Conservation (phyloP, 2,888 invertebrate species). For the Ditylenchus weischeri region DNA sequence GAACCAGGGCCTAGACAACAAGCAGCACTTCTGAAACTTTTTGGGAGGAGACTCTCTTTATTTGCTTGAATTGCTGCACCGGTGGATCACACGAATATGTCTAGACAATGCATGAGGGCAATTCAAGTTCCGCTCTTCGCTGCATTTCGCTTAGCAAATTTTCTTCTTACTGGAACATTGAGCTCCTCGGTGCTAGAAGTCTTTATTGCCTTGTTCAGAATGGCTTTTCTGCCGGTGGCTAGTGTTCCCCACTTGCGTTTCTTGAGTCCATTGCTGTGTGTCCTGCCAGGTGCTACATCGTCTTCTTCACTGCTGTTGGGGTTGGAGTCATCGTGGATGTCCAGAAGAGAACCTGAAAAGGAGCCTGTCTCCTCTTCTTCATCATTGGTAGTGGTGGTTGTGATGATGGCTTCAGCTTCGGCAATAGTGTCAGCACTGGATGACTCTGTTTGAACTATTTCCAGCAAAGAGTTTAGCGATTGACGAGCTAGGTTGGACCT, state of each 20-base stretch:
- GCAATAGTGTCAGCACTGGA: not conserved
- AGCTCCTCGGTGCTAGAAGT: too few relatives aligned
- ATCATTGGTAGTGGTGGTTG: not conserved
- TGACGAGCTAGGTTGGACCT: constrained; percentile 17
- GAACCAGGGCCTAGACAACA: too few relatives aligned
- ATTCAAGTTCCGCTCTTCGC: too few relatives aligned
- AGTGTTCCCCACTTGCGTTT: not conserved
- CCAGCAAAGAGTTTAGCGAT: constrained; percentile 17
- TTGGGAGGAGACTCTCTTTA: too few relatives aligned
- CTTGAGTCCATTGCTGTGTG: not conserved
- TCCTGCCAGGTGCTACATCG: not conserved
- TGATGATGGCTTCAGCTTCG: not conserved
- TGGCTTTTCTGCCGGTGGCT: too few relatives aligned
- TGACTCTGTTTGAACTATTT: constrained; percentile 9
- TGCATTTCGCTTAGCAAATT: too few relatives aligned
- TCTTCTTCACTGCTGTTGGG: not conserved
- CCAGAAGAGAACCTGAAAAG: not conserved
- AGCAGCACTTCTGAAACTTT: too few relatives aligned
- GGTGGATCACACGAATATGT: too few relatives aligned
- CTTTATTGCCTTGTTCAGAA: too few relatives aligned
- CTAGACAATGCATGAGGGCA: too few relatives aligned
- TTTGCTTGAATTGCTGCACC: too few relatives aligned
- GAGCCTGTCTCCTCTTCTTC: not conserved
- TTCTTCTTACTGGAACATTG: too few relatives aligned
- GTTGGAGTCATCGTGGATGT: not conserved